Evolutionary conservation across 2,113 vertebrate genomes (phyloP).

Genomic region (Tetrax tetrax): DNA sequence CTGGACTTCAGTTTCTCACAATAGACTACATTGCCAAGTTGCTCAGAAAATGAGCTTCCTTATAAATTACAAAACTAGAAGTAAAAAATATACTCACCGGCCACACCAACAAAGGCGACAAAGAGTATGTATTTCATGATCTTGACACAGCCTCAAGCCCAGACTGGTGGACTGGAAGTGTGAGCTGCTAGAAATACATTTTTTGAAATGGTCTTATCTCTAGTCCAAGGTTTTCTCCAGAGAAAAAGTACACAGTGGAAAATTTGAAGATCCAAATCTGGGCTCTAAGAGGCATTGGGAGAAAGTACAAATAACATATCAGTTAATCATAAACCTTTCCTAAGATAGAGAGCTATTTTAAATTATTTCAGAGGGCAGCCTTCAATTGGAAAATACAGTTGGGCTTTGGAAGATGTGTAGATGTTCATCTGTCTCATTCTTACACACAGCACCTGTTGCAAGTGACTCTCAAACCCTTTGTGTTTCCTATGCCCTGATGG

Average conservation of each 20-base stretch:
- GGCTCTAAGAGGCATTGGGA: neutral
- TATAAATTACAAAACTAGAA: neutral
- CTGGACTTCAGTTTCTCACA: neutral
- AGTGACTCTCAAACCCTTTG: neutral
- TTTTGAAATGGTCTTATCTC: neutral
- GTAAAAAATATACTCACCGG: neutral
- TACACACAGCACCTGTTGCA: neutral
- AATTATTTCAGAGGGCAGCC: neutral
- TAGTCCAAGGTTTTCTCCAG: constrained; percentile 22
- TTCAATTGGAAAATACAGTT: neutral
- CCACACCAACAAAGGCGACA: neutral
- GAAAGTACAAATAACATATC: neutral
- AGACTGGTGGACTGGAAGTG: neutral
- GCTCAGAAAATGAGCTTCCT: neutral
- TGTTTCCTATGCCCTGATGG: neutral
- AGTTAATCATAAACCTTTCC: neutral
- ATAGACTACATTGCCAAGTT: neutral
- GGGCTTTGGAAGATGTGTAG: neutral
- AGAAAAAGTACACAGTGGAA: constrained; percentile 17
- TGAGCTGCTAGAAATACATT: neutral
- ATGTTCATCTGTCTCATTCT: neutral
- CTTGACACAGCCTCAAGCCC: neutral
- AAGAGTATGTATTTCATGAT: constrained; percentile 41
- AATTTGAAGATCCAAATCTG: neutral
- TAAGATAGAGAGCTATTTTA: neutral